phyloP scores from a whole-genome alignment of 2,113 vertebrate species.

The Bombycilla garrulus region DNA sequence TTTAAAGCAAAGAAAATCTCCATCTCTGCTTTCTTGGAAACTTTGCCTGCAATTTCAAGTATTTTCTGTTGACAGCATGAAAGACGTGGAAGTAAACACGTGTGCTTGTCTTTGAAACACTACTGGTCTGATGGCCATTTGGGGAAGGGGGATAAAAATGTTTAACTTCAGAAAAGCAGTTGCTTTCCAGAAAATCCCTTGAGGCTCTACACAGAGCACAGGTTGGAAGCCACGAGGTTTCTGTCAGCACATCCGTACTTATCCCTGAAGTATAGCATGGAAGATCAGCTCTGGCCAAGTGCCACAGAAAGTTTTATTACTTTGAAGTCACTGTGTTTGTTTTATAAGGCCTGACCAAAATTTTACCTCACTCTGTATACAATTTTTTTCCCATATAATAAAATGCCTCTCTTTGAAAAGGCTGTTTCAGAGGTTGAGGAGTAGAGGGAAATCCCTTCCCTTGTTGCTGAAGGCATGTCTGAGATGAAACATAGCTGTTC shows the following conservation, averaged over 20 bases:
- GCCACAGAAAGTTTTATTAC: background rate
- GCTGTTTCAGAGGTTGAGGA: background rate
- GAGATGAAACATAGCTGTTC: background rate
- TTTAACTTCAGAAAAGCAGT: background rate
- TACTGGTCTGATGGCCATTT: background rate
- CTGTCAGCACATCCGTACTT: background rate
- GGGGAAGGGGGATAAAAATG: background rate
- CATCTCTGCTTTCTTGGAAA: background rate
- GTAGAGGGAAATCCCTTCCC: background rate
- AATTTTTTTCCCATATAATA: background rate
- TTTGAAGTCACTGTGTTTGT: background rate
- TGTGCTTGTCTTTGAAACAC: background rate
- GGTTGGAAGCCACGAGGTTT: background rate
- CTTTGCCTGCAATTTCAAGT: background rate
- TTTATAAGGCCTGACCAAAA: background rate
- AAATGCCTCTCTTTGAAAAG: background rate
- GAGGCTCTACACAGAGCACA: rapidly evolving
- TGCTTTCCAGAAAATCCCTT: background rate
- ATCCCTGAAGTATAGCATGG: background rate
- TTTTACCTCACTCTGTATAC: background rate
- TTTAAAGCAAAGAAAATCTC: background rate
- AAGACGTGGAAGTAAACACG: background rate
- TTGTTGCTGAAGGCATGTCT: background rate
- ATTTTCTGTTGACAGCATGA: background rate
- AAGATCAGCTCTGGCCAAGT: background rate